Conservation (phyloP, 2,797 vertebrate genomes). For the Syndactyla subalaris region DNA sequence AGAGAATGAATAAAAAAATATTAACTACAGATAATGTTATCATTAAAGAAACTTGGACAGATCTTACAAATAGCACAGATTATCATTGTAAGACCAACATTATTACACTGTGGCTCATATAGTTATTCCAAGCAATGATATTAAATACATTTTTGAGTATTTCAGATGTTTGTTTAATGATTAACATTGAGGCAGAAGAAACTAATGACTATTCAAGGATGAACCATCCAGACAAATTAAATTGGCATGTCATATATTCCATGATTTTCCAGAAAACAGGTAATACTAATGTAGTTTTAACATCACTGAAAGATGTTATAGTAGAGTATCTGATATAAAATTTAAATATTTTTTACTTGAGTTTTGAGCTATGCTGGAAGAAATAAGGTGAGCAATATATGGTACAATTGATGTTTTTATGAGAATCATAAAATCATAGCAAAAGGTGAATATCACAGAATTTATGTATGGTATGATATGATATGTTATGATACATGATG, state of each 20-base stretch:
- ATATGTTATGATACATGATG: neutral
- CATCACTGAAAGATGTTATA: constrained; percentile 25
- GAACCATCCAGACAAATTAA: constrained; percentile 47
- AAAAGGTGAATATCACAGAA: neutral
- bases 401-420: neutral
- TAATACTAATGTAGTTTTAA: constrained; percentile 16
- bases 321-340: neutral
- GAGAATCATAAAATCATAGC: neutral
- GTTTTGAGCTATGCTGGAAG: neutral
- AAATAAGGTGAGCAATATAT: neutral
- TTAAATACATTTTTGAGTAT: constrained; percentile 37
- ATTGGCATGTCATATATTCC: neutral
- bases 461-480: neutral
- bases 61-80: constrained; percentile 23
- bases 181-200: constrained; percentile 43
- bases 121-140: constrained; percentile 17
- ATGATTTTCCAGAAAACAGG: constrained; percentile 33
- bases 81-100: neutral
- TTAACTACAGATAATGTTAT: neutral
- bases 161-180: constrained; percentile 37
- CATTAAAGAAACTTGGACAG: neutral
- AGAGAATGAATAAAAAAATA: neutral
- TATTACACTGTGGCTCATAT: constrained; percentile 20
- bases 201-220: constrained; percentile 21
- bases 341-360: constrained; percentile 4